Evolutionary conservation across 1,140 invertebrate species (phyloP).

Genomic region (Copidosoma floridanum): DNA sequence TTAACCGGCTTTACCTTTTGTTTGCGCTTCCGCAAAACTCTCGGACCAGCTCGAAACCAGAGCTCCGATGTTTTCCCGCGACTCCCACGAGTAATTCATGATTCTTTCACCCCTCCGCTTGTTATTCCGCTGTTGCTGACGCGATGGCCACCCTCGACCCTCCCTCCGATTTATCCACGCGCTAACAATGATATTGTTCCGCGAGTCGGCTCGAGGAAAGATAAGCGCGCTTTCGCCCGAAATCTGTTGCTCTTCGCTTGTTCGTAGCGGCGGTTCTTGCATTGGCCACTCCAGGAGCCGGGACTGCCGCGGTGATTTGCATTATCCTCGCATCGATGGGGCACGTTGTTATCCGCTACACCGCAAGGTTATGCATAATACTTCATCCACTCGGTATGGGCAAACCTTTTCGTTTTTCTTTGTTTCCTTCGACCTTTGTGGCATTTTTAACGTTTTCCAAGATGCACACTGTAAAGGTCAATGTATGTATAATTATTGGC

Average conservation of each 20-base stretch:
- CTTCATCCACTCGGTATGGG: too few relatives aligned
- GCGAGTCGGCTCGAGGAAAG: neutral
- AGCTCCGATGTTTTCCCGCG: too few relatives aligned
- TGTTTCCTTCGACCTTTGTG: constrained; percentile 19
- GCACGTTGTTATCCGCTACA: too few relatives aligned
- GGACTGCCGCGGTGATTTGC: too few relatives aligned
- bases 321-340: too few relatives aligned
- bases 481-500: neutral
- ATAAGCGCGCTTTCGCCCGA: constrained; percentile 10
- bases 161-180: constrained; percentile 1
- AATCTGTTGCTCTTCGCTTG: neutral
- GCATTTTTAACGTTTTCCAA: neutral
- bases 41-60: too few relatives aligned
- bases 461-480: too few relatives aligned
- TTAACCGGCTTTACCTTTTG: constrained; percentile 20
- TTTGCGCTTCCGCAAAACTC: constrained; percentile 24
- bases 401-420: neutral
- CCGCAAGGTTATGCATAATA: too few relatives aligned
- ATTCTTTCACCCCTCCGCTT: neutral
- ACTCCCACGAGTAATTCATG: constrained; percentile 10
- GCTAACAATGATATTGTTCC: constrained; percentile 20
- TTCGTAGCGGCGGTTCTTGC: neutral
- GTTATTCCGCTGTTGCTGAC: neutral
- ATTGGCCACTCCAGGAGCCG: too few relatives aligned
- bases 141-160: neutral